Evolutionary conservation across 2,888 invertebrate species (phyloP), one percentile per base, ranked within the genome.

Genomic region (Gisinianus flammeolus): DNA sequence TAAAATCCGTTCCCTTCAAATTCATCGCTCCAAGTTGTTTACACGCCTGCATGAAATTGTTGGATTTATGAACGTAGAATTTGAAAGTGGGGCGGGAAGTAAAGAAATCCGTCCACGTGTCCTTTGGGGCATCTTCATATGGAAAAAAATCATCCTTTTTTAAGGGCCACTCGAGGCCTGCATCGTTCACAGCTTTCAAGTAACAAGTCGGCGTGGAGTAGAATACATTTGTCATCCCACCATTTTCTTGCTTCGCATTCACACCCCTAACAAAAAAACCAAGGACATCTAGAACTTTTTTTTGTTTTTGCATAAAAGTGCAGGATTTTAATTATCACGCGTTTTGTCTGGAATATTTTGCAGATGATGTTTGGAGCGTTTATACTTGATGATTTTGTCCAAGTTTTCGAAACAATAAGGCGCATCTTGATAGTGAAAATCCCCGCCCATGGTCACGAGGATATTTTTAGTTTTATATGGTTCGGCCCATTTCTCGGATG

Each of bases 61-160:
- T 94, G 0, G 92, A 92, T 79, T 91, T 87, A 28, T 94, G 89
- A 86, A 94, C 94, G 83, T 91, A 93, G 79, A 91, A 91, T 85
- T 95, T 95, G 0, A 93, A 88, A 0, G 94, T 92, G 0, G 95
- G 94, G 12, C 94, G 89, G 0, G 95, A 95, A 0, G 93, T 92
- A 85, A 91, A 96, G 85, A 94, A 96, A 0, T 98, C 98, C 0
- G 97, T 96, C 98, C 98, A 99, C 86, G 92, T 98, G 0, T 94
- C 90, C 85, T 95, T 92, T 0, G 92, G 90, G 86, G 93, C 93
- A 74, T 93, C 93, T 0, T 96, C 94, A 87, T 95, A 97, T 0
- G 97, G 97, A 87, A 97, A 95, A 89, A 96, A 96, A 85, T 97
- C 97, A 84, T 95, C 95, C 0, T 88, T 88, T 87, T 96, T 96